Evolutionary conservation across 2,797 vertebrate genomes (phyloP).

Genomic region (Ceyx erithaca): DNA sequence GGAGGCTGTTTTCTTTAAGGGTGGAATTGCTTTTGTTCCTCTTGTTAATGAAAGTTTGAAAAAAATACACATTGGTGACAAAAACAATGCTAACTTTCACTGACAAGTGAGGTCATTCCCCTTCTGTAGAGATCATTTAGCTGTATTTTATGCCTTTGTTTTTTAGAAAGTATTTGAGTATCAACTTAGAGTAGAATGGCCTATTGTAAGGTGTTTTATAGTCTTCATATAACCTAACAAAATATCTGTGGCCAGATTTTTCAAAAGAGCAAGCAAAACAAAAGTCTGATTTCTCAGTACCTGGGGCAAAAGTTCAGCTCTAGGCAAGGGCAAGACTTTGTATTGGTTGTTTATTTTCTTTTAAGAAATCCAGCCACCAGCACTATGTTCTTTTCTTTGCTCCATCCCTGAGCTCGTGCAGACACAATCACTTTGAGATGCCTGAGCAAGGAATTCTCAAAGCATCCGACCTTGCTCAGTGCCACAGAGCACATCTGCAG

Average conservation of each 20-base stretch:
- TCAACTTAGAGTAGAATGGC: not conserved
- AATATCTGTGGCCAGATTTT: not conserved
- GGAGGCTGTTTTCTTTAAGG: slow-evolving; percentile 9
- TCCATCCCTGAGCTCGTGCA: not conserved
- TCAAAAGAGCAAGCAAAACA: not conserved
- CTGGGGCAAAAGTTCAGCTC: not conserved
- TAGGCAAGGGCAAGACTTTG: not conserved
- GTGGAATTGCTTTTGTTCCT: not conserved
- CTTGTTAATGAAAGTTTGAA: not conserved
- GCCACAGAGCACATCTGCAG: not conserved
- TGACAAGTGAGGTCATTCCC: slow-evolving; percentile 3
- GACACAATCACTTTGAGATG: not conserved
- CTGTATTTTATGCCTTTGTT: not conserved
- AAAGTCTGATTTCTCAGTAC: not conserved
- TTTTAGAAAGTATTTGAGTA: not conserved
- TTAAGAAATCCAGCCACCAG: not conserved
- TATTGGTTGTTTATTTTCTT: not conserved
- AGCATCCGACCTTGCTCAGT: not conserved
- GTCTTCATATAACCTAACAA: not conserved
- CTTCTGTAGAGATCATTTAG: not conserved
- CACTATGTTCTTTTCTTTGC: not conserved
- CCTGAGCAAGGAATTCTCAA: not conserved
- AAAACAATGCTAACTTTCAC: not conserved
- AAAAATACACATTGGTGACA: not conserved
- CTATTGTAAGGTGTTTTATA: not conserved